phyloP scores from a whole-genome alignment of 2,797 vertebrate species.

The Thripadectes ignobilis region DNA sequence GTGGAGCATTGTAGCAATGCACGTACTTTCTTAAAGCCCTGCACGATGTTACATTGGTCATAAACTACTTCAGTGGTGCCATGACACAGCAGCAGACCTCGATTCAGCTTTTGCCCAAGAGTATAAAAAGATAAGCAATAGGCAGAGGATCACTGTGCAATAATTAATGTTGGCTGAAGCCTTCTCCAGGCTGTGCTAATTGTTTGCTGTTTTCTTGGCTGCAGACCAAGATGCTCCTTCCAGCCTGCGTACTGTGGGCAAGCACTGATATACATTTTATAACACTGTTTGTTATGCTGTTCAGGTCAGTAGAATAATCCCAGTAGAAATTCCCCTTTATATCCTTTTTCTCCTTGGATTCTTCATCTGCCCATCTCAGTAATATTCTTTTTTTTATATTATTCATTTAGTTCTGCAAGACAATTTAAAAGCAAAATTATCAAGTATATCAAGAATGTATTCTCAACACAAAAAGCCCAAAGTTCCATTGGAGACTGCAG shows the following conservation, averaged over 20 bases:
- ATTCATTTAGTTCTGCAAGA: neutral
- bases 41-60: neutral
- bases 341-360: neutral
- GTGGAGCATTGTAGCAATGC: accelerated
- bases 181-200: neutral
- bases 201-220: neutral
- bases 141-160: neutral
- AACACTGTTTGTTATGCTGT: neutral
- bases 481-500: neutral
- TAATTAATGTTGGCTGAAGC: neutral
- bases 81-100: neutral
- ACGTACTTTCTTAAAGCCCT: neutral
- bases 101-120: neutral
- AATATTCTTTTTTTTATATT: neutral
- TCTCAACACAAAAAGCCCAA: neutral
- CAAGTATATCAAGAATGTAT: neutral
- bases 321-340: neutral
- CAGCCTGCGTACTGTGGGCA: neutral
- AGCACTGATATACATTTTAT: neutral
- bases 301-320: neutral
- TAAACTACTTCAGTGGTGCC: neutral
- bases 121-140: neutral
- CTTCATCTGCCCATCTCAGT: neutral
- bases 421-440: neutral
- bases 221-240: neutral